phyloP scores from a whole-genome alignment of 2,888 invertebrate species.

The Hipparchia semele region DNA sequence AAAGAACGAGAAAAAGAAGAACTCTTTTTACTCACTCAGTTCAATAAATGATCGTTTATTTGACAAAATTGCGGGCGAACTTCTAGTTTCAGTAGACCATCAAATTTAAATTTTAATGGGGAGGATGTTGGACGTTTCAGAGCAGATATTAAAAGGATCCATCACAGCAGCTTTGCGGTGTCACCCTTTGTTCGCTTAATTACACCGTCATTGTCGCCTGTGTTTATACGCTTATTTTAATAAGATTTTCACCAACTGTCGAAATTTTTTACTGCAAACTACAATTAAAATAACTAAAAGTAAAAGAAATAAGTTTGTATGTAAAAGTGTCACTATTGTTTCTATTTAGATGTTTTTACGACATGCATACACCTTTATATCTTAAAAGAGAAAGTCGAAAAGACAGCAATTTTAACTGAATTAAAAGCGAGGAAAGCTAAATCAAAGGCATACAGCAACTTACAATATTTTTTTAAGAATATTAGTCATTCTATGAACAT shows the following conservation, averaged over 20 bases:
- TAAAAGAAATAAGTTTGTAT: too few species aligned
- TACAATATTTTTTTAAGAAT: too few species aligned
- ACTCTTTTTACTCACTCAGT: too few species aligned
- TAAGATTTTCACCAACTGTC: conserved; percentile 50
- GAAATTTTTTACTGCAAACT: background rate
- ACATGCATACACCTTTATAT: too few species aligned
- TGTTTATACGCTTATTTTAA: conserved; percentile 62
- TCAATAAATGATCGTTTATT: background rate
- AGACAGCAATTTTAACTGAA: too few species aligned
- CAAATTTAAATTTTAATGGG: conserved; percentile 56
- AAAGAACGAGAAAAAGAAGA: background rate
- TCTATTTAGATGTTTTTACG: too few species aligned
- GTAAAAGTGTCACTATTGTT: too few species aligned
- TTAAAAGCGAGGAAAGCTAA: too few species aligned
- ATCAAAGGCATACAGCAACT: too few species aligned
- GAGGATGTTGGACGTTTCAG: conserved; percentile 51
- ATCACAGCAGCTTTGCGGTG: conserved; percentile 78
- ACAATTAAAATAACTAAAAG: too few species aligned
- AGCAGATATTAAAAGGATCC: conserved; percentile 77
- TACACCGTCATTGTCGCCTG: conserved; percentile 74
- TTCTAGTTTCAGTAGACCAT: conserved; percentile 39
- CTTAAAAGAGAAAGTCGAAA: too few species aligned
- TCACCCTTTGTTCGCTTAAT: conserved; percentile 78
- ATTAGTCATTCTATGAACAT: too few species aligned
- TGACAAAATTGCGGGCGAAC: background rate